Evolutionary conservation across 2,113 vertebrate species (phyloP).

Genomic region (Columba livia): DNA sequence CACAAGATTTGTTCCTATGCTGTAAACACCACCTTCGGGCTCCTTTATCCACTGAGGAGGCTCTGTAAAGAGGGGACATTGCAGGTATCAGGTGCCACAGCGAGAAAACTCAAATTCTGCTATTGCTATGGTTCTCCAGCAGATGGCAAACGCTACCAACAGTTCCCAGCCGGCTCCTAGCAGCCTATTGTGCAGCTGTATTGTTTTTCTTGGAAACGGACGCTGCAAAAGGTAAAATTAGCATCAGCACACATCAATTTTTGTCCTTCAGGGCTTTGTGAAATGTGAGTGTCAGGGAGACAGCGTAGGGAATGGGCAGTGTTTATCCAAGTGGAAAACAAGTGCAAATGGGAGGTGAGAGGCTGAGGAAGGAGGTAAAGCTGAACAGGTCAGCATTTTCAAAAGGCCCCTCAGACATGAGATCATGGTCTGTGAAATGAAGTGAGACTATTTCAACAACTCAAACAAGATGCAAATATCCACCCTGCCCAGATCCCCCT

Average conservation of each 20-base stretch:
- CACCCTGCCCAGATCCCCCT: neutral
- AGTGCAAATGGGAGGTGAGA: neutral
- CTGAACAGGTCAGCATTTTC: fast-evolving
- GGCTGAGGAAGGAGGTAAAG: neutral
- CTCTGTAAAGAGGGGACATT: constrained; percentile 71
- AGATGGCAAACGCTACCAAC: constrained; percentile 65
- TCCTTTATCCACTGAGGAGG: constrained; percentile 87
- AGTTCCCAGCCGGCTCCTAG: neutral
- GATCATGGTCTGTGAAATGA: neutral
- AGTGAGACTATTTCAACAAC: neutral
- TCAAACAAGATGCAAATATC: neutral
- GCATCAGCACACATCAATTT: neutral
- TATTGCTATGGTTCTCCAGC: neutral
- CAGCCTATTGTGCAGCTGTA: fast-evolving
- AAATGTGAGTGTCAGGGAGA: neutral
- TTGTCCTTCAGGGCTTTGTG: neutral
- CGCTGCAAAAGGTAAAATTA: neutral
- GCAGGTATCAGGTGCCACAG: neutral
- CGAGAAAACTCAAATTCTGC: neutral
- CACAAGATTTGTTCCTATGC: constrained; percentile 78
- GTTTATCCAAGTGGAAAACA: neutral
- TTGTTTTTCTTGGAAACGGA: fast-evolving
- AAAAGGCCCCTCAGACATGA: neutral
- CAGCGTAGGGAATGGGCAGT: fast-evolving
- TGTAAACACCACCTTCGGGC: constrained; percentile 83